A percentile compares a stretch with the other conserved stretches of the same genome.
phyloP scores from a whole-genome alignment of 2,888 invertebrate species.

The Tolmerus cingulatus region DNA sequence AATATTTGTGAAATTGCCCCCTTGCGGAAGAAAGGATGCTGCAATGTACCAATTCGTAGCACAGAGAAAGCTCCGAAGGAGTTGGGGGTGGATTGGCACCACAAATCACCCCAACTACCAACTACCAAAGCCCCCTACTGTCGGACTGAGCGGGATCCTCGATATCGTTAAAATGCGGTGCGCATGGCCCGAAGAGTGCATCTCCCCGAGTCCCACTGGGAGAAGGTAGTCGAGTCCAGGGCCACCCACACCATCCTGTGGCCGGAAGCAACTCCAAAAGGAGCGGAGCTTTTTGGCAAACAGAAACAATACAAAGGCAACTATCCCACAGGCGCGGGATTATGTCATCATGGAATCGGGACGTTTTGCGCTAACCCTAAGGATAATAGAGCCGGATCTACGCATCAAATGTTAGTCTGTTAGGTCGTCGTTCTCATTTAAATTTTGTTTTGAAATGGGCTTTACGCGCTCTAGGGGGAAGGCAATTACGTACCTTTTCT shows the following conservation, averaged over 20 bases:
- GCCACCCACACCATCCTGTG: background rate
- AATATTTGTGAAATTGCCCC: background rate
- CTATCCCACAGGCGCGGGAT: background rate
- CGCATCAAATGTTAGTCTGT: background rate
- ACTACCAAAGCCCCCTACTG: background rate
- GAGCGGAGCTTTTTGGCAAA: background rate
- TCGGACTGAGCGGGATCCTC: background rate
- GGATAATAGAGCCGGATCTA: background rate
- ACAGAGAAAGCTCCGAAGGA: background rate
- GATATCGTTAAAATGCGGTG: background rate
- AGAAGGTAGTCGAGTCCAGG: background rate
- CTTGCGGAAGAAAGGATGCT: background rate
- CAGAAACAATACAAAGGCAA: background rate
- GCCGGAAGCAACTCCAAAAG: background rate
- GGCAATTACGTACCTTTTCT: slow-evolving; percentile 72
- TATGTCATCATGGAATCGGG: background rate
- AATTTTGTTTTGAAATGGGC: background rate
- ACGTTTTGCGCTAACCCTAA: background rate
- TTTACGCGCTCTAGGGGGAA: background rate
- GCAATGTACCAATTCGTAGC: background rate
- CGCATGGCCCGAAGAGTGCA: background rate
- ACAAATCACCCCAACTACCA: background rate
- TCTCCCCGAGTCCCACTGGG: background rate
- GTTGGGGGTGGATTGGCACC: background rate
- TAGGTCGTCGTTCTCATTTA: background rate